Base-by-base conservation (phyloP, 2,113 vertebrate genomes). In the Elephantulus edwardii region DNA sequence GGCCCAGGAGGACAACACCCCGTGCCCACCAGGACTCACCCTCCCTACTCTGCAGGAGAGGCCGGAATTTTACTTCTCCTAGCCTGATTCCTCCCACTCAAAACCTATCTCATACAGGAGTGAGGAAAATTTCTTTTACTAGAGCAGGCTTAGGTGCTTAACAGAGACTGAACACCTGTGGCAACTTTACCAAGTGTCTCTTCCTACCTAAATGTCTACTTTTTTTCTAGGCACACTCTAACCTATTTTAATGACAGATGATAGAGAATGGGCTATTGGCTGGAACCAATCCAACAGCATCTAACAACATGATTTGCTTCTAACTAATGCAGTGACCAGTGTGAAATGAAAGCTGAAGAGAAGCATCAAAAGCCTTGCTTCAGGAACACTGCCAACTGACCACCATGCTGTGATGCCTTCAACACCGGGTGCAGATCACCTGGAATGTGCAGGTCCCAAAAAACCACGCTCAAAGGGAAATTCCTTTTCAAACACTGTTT, bases 401-500 rank as follows among this genome's bases (percentile, higher is more conserved):
- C n/a, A n/a, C n/a, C n/a, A n/a, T n/a, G n/a, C n/a, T n/a, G n/a
- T n/a, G n/a, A n/a, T 86, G 70, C 64, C 54, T 38, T 56, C 71
- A 76, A 38, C 22, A 46, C n/a, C 13, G 0, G 22, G 9, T 24
- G 17, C 8, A 60, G 56, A 60, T 6, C 46, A 79, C 56, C 0
- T 40, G 40, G 20, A 66, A 52, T 10, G 14, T 66, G 60, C 20
- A 81, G 44, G 84, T 71, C 62, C 87, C 77, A 95, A 70, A 88
- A 79, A 70, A 19, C 11, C 1, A 10, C 56, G 38, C 46, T 26
- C 90, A 85, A 88, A 64, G 26, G 26, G 89, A 87, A 87, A 88
- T 26, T 77, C 56, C 77, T 54, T 60, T 77, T 77, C 11, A 44
- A 14, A 16, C 26, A 76, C 74, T 83, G 42, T 85, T 20, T 42